Evolutionary conservation across 2,888 invertebrate species (phyloP), one percentile per base, ranked within the genome.

Genomic region (Cartodere bifasciata): DNA sequence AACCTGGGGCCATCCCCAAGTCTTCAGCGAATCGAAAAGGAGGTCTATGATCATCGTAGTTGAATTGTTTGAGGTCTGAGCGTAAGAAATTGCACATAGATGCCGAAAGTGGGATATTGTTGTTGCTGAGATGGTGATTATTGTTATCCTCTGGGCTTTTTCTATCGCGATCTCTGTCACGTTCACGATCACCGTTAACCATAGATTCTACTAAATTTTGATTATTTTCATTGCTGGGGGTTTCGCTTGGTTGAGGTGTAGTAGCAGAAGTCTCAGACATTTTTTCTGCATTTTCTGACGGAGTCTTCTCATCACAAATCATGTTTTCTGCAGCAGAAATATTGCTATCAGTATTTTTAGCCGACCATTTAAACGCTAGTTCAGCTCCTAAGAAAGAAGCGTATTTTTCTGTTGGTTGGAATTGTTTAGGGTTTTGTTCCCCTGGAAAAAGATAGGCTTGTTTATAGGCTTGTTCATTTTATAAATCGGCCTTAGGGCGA

Each of bases 11-110:
- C 46, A 78, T 58, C 3, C 82, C 81, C 57, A 82, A 67, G 49
- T 85, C 82, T 42, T 87, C 86, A 33, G 83, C 83, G 60, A 86
- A 87, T 39, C 86, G 71, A 63, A 83, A 87, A 31, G 77, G 72
- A 35, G 76, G 73, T 25, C 81, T 68, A 44, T 82, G 79, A 30
- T 85, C 85, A 50, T 84, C 85, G 61, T 83, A 83, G 39, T 82
- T 72, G 60, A 83, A 86, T 30, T 82, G 82, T 50, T 70, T 70
- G 26, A 70, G 55, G 27, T 64, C 58, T 29, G 36, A 43, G 36
- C 45, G 49, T 29, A 64, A 47, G 45, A 62, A 55, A 38, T 50
- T 57, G 37, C 55, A 70, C 61, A 59, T 67, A 39, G 60, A 63
- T 52, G 48, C 51, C 27, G 59, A 49, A 26, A 63, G 47, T 27